These are phyloP conservation scores for Oryzias sinensis DNA, from an alignment of 2,797 vertebrate species.

Conservation along the genomic window DNA sequence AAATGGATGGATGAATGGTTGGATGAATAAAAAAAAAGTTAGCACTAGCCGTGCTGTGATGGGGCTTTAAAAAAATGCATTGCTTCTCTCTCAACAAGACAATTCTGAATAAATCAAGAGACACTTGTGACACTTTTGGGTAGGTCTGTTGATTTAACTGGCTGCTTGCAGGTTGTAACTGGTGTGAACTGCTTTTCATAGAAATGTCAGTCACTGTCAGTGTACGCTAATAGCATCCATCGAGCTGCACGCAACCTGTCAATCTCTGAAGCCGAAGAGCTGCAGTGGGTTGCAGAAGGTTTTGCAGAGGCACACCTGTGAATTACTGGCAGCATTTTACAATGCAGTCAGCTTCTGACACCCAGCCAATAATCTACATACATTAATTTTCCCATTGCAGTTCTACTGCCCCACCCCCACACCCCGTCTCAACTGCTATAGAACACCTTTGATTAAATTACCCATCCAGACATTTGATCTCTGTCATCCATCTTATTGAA, in stretches of 20 bases:
- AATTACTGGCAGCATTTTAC: conserved; percentile 33
- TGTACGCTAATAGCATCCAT: conserved; percentile 19
- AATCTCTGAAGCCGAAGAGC: conserved; percentile 25
- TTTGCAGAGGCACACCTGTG: conserved; percentile 27
- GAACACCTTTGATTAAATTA: conserved; percentile 80
- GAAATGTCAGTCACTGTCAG: conserved; percentile 28
- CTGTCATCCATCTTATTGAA: conserved; percentile 67
- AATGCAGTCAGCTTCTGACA: conserved; percentile 46
- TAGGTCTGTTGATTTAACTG: conserved; percentile 14
- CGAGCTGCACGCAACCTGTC: conserved; percentile 32
- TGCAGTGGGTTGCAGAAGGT: conserved; percentile 13
- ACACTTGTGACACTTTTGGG: neutral
- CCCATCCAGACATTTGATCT: conserved; percentile 69
- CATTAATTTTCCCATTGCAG: conserved; percentile 60
- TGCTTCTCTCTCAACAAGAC: no score
- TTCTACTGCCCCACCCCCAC: conserved; percentile 35
- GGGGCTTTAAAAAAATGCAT: no score
- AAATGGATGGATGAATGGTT: no score
- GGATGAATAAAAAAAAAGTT: no score
- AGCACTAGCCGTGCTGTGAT: no score
- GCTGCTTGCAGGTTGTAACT: conserved; percentile 14
- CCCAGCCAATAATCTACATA: conserved; percentile 59
- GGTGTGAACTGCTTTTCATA: conserved; percentile 13
- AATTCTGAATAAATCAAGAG: neutral
- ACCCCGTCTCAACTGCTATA: conserved; percentile 45